Evolutionary conservation across 2,888 invertebrate genomes (phyloP), one percentile per base, ranked within the genome.

Genomic region (Beris morrisii): DNA sequence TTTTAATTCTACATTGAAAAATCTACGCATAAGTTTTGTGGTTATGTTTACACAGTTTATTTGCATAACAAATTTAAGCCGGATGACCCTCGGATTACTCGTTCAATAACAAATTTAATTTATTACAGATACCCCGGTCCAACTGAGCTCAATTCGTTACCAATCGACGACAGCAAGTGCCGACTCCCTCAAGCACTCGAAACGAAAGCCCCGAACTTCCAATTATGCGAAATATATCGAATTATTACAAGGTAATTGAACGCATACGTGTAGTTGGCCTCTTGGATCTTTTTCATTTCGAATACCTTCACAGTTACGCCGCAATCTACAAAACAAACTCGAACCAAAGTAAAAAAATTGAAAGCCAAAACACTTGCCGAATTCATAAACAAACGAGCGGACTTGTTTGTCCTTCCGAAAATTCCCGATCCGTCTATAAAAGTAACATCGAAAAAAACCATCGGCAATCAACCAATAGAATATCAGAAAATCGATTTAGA

Each of bases 301-400:
- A 38, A 7, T 38, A 22, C 5, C 12, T 52, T 6, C 22, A 32
- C 72, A 91, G 91, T 91, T 66, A 87, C 87, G 43, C 82, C 86
- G 55, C 81, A 82, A 64, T 83, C 83, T 4, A 86, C 87, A 75
- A 87, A 81, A 59, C 87, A 89, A 79, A 85, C 84, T 15, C 88
- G 86, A 75, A 87, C 91, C 2, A 83, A 85, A 15, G 85, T 92
- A 11, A 85, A 85, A 71, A 89, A 87, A 73, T 78, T 92, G 43
- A 86, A 84, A 73, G 85, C 89, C 5, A 82, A 84, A 63, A 87
- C 90, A 74, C 77, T 92, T 5, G 86, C 89, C 12, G 82, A 87
- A 70, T 82, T 91, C 65, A 85, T 89, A 77, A 76, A 84, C 54
- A 83, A 83, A 73, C 75, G 50, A 5, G 32, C 61, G 38, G 32